Evolutionary conservation across 2,113 vertebrate genomes (phyloP).

Genomic region (Lepisosteus oculatus): DNA sequence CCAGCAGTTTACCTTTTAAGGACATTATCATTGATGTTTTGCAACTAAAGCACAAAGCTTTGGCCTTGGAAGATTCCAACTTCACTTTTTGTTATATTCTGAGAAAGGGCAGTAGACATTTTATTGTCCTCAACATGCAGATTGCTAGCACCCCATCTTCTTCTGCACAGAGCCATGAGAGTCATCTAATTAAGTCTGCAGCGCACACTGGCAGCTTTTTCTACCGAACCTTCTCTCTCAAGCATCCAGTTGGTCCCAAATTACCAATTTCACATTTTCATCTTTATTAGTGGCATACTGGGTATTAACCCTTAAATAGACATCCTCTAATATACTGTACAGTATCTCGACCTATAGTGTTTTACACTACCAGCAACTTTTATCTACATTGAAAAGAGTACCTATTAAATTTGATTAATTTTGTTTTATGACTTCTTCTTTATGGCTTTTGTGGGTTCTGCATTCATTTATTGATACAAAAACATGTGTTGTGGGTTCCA

Average conservation of each 20-base stretch:
- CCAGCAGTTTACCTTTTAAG: constrained; percentile 6
- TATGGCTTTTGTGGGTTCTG: not conserved
- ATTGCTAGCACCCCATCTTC: not conserved
- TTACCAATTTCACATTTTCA: not conserved
- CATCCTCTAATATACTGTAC: not conserved
- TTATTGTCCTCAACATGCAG: not conserved
- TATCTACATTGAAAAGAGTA: not conserved
- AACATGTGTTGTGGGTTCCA: not conserved
- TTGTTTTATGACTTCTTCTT: constrained; percentile 9
- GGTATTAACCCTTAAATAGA: not conserved
- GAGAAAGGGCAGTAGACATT: no score
- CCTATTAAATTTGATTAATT: not conserved
- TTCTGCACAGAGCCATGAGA: not conserved
- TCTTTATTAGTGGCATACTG: not conserved
- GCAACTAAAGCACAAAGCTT: not conserved
- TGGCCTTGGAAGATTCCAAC: no score
- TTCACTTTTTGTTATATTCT: no score
- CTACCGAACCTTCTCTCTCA: not conserved
- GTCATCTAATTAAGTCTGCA: not conserved
- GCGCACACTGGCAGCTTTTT: not conserved
- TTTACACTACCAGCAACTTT: not conserved
- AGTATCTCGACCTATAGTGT: not conserved
- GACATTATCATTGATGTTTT: not conserved
- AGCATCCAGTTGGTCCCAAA: not conserved
- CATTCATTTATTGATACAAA: no score